Percentiles rank a stretch among this genome's conserved stretches.
These are phyloP conservation scores for Glaucopsyche alexis DNA, from an alignment of 2,888 invertebrate genomes.

Conservation along the genomic window DNA sequence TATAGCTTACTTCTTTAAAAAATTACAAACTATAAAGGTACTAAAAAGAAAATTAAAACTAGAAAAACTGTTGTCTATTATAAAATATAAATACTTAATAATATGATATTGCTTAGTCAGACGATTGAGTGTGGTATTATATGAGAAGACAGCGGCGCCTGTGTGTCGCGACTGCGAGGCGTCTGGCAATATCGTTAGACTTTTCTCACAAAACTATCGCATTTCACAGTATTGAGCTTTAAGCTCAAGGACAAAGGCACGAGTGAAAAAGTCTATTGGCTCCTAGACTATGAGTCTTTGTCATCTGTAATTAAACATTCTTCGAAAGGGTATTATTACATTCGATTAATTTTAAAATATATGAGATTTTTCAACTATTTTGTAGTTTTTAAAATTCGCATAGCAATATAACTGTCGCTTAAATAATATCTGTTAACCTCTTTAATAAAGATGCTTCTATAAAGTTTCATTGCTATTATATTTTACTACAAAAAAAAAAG, in stretches of 20 bases:
- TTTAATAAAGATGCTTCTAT: no score
- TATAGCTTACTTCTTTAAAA: no score
- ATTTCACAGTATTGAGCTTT: constrained; percentile 38
- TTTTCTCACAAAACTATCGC: constrained; percentile 38
- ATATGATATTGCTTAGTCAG: constrained; percentile 16
- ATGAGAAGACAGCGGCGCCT: constrained; percentile 50
- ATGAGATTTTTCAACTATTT: no score
- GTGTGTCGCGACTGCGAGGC: constrained; percentile 54
- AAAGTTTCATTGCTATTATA: no score
- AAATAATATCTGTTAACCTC: no score
- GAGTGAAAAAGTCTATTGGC: not conserved
- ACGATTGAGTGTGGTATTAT: constrained; percentile 29
- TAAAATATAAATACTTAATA: not conserved
- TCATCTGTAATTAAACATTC: not conserved
- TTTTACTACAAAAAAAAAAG: no score
- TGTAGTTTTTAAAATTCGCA: no score
- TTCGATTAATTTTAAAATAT: no score
- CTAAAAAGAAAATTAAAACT: no score
- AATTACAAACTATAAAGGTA: no score
- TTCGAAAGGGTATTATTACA: not conserved
- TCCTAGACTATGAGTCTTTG: not conserved
- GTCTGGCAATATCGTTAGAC: constrained; percentile 45
- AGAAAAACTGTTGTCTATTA: no score
- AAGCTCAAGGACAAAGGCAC: constrained; percentile 36
- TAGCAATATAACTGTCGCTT: no score